Percentiles rank a stretch among this genome's conserved stretches.
Evolutionary conservation across 1,140 invertebrate genomes (phyloP).

Genomic region (Maniola jurtina): DNA sequence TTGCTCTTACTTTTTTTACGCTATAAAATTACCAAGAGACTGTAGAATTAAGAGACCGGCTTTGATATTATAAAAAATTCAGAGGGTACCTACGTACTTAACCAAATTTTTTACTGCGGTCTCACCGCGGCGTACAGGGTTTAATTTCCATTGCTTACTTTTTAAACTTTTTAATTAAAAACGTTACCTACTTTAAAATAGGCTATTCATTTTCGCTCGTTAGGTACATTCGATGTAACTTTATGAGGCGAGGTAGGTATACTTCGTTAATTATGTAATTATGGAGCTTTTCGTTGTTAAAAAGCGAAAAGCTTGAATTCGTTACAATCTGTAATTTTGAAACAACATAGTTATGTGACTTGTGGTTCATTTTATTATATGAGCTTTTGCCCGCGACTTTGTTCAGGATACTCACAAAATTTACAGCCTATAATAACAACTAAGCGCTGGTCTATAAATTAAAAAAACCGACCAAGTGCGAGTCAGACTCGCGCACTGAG

Average conservation of each 20-base stretch:
- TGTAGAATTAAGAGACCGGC: background rate
- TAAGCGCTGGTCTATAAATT: too few relatives aligned
- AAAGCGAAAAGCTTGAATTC: too few relatives aligned
- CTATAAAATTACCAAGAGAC: background rate
- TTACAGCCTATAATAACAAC: too few relatives aligned
- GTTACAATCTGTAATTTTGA: too few relatives aligned
- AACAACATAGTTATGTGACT: too few relatives aligned
- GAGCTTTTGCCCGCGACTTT: too few relatives aligned
- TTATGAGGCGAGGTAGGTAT: conserved; percentile 6
- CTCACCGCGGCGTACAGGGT: background rate
- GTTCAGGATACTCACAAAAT: too few relatives aligned
- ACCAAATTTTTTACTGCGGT: conserved; percentile 17
- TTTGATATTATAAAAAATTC: conserved; percentile 11
- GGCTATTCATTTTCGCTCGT: conserved; percentile 13
- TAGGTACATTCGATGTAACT: conserved; percentile 11
- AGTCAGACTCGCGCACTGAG: too few relatives aligned
- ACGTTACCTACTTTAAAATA: conserved; percentile 13
- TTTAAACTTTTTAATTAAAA: conserved; percentile 30
- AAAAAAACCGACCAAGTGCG: too few relatives aligned
- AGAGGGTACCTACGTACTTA: conserved; percentile 20
- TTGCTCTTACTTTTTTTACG: too few relatives aligned
- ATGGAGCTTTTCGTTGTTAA: background rate
- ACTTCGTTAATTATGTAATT: background rate
- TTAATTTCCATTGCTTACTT: conserved; percentile 25
- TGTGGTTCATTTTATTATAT: too few relatives aligned